Evolutionary conservation across 2,888 invertebrate species (phyloP), one percentile per base, ranked within the genome.

Genomic region (Dryomyza anilis): DNA sequence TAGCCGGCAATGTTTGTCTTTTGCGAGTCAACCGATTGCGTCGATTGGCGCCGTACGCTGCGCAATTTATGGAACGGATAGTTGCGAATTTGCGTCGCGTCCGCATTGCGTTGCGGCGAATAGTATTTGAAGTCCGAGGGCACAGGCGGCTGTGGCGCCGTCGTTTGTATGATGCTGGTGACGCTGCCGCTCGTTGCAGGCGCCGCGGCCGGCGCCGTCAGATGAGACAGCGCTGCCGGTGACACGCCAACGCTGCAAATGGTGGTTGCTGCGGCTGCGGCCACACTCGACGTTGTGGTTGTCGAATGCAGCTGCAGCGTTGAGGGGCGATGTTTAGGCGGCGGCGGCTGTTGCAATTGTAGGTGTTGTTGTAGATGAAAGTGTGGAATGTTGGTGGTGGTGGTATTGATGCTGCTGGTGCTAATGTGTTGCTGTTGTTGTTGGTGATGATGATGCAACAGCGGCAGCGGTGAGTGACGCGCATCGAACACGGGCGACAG

Each of bases 101-200:
- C 77, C 69, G 73, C 72, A 68, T 80, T 81, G 65, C 74, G 75
- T 55, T 84, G 84, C 65, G 84, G 84, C 67, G 83, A 82, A 71
- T 76, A 82, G 69, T 82, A 83, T 68, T 83, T 83, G 67, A 77
- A 84, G 71, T 84, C 83, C 60, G 78, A 76, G 8, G 83, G 83
- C 64, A 80, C 80, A 66, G 83, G 83, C 67, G 78, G 75, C 63
- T 75, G 80, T 23, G 80, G 82, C 33, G 79, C 82, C 52, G 73
- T 69, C 7, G 79, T 78, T n/a, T 71, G 69, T 36, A 74, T 65
- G 73, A 72, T 70, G 12, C 39, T 39, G 19, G 43, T 61, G 27
- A 30, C 25, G 52, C 36, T 74, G 71, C 67, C 74, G 60, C 67
- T 70, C 76, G 77, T 67, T 77, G 69, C 70, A 72, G 79, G 70